Base-by-base conservation (phyloP, 1,140 invertebrate genomes). In the Drosophila pseudoananassae region DNA sequence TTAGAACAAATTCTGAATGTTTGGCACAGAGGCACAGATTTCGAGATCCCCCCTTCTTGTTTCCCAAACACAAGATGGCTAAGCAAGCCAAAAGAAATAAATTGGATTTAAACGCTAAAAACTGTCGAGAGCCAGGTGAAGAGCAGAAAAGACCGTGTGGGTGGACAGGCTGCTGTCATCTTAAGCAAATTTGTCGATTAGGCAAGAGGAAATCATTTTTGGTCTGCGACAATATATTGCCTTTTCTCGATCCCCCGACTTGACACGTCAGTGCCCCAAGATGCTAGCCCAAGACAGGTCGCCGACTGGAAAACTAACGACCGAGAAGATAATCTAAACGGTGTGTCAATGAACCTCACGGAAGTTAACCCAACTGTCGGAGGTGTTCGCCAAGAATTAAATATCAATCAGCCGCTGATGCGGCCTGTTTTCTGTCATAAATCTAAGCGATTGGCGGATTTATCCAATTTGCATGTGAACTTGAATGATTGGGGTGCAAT, bases 391-490 rank as follows among this genome's bases (percentile, higher is more conserved):
- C 45, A 60, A 82, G 78, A 82, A 83, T 75, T 71, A 66, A 63
- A 58, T 76, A 70, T 56, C 51, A 56, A 83, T 83, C 66, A 79
- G 65, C 53, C 69, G 54, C 40, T 58, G 76, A 78, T 70, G 70
- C 51, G 69, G 69, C 52, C 57, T 23, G 40, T 50, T 43, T 33
- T 53, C 63, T 78, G 83, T 84, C 78, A 78, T 85, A 82, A 82
- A 85, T 85, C 82, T 87, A 76, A 82, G 61, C 74, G 71, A 65
- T 87, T 83, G 74, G 10, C 46, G 75, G 79, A 68, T 64, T 58
- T 83, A 78, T 70, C 59, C 74, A 76, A 85, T 85, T 85, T 82
- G 82, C 82, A 87, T 88, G 74, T 85, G 82, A 85, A 85, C 82
- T 85, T 85, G 82, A 85, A 55, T 63, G 29, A 46, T 50, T 20